Percentiles rank a stretch among this genome's conserved stretches.
phyloP scores from a whole-genome alignment of 2,113 vertebrate genomes.

The Argyrosomus japonicus region DNA sequence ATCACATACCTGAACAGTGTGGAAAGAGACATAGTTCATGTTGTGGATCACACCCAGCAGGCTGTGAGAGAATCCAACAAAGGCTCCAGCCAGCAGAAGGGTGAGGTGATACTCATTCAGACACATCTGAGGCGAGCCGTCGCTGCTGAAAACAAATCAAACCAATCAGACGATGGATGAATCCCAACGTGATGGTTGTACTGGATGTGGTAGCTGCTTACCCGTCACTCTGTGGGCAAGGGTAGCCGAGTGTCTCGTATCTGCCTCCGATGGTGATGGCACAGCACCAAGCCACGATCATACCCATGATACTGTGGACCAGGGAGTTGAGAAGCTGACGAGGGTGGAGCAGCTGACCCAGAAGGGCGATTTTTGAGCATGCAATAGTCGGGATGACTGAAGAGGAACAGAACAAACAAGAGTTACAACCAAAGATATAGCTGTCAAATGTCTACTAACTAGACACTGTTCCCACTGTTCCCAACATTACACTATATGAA shows the following conservation, averaged over 20 bases:
- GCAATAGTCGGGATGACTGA: conserved; percentile 93
- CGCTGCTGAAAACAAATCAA: conserved; percentile 30
- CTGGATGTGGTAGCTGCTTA: conserved; percentile 62
- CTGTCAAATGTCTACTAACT: background rate
- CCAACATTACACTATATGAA: background rate
- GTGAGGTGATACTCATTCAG: conserved; percentile 94
- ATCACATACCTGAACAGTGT: conserved; percentile 89
- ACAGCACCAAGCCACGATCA: conserved; percentile 92
- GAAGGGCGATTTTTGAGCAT: conserved; percentile 91
- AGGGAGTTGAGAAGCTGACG: conserved; percentile 89
- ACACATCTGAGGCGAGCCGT: conserved; percentile 81
- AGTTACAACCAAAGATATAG: background rate
- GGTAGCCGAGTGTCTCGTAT: conserved; percentile 85
- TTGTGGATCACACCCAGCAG: conserved; percentile 92
- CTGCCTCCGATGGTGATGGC: conserved; percentile 87
- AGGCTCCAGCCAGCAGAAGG: conserved; percentile 91
- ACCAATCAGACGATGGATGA: background rate
- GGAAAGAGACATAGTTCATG: conserved; percentile 94
- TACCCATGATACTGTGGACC: conserved; percentile 89
- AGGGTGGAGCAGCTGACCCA: conserved; percentile 92
- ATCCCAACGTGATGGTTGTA: background rate
- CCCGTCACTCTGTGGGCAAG: conserved; percentile 84
- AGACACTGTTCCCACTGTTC: no score
- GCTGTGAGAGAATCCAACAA: conserved; percentile 93
- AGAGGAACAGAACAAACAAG: conserved; percentile 18